A percentile compares a stretch with the other conserved stretches of the same genome.
Conservation (phyloP, 2,113 vertebrate species). For the Rhea pennata region DNA sequence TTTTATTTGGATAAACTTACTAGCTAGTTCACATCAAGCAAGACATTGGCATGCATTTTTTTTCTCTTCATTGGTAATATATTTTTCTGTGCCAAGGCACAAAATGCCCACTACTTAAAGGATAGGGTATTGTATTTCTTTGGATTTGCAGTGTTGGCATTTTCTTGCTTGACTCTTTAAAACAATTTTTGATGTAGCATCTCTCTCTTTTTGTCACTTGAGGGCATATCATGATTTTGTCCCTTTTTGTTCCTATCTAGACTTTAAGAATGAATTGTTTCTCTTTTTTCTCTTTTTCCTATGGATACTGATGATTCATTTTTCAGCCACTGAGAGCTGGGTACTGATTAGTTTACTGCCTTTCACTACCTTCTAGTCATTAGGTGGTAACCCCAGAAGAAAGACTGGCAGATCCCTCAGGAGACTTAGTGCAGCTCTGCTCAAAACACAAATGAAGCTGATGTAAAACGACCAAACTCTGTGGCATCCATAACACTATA, state of each 20-base stretch:
- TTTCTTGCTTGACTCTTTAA: slow-evolving; percentile 1
- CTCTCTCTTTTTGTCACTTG: not conserved
- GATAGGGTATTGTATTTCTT: not conserved
- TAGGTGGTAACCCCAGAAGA: not conserved
- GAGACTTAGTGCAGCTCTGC: not conserved
- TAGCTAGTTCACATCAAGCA: not conserved
- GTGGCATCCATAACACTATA: not conserved
- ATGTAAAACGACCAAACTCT: not conserved
- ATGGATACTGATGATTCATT: not conserved
- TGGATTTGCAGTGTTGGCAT: not conserved
- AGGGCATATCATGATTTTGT: not conserved
- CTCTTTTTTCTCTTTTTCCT: not conserved
- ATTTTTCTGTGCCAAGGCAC: not conserved
- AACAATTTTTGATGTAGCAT: not conserved
- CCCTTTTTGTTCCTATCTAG: not conserved
- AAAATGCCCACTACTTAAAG: slow-evolving; percentile 7
- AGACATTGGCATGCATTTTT: not conserved
- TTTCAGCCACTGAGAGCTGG: not conserved
- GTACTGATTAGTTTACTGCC: not conserved
- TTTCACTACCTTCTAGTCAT: not conserved
- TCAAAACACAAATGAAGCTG: not conserved
- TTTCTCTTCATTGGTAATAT: not conserved
- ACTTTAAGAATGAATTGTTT: not conserved
- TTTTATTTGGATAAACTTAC: not conserved
- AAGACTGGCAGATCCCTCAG: not conserved